Evolutionary conservation across 2,797 vertebrate species (phyloP).

Genomic region (Eleutherodactylus coqui): DNA sequence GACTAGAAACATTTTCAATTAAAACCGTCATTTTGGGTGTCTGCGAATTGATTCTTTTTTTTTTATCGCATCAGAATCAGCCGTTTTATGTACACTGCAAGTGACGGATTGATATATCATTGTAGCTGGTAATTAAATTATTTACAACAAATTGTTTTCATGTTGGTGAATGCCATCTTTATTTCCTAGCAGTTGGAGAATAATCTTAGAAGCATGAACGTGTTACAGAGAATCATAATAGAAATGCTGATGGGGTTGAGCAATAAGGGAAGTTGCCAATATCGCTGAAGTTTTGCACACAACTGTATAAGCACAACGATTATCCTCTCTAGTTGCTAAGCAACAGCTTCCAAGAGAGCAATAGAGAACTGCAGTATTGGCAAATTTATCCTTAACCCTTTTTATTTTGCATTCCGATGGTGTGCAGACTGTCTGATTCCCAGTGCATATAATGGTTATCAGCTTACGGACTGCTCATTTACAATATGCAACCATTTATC

Average conservation of each 20-base stretch:
- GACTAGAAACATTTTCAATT: constrained; percentile 1
- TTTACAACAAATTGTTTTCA: constrained; percentile 20
- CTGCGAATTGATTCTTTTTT: constrained; percentile 2
- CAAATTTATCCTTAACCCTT: constrained; percentile 48
- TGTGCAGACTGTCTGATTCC: not conserved
- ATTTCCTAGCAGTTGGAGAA: constrained; percentile 13
- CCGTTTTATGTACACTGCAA: not conserved
- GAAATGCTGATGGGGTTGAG: constrained; percentile 33
- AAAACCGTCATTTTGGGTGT: not conserved
- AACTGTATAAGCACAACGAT: constrained; percentile 33
- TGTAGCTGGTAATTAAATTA: constrained; percentile 24
- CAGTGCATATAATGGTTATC: not conserved
- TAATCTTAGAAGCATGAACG: not conserved
- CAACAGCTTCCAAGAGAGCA: constrained; percentile 54
- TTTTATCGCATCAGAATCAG: not conserved
- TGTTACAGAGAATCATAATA: constrained; percentile 35
- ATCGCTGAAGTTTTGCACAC: constrained; percentile 53
- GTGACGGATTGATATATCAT: constrained; percentile 16
- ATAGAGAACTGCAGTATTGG: constrained; percentile 29
- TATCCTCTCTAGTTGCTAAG: constrained; percentile 52
- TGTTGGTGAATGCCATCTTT: constrained; percentile 32
- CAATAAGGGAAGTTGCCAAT: constrained; percentile 50
- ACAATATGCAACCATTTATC: too few relatives aligned
- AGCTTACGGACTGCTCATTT: not conserved
- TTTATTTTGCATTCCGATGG: constrained; percentile 29